phyloP scores from a whole-genome alignment of 2,113 vertebrate species.

The Macaca mulatta region DNA sequence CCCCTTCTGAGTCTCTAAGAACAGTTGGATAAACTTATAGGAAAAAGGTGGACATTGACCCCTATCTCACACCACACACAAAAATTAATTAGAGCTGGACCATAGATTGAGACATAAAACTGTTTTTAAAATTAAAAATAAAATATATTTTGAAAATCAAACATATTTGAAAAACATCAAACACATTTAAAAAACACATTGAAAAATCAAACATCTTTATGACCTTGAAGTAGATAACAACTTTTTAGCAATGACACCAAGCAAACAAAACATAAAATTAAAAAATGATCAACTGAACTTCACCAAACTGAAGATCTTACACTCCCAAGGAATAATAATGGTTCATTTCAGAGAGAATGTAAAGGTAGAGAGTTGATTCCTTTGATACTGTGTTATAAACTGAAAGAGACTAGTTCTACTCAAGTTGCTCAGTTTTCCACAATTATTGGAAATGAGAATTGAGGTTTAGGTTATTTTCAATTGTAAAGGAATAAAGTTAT shows the following conservation, averaged over 20 bases:
- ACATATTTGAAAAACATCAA: background rate
- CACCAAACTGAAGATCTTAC: background rate
- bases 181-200: background rate
- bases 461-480: slow-evolving; percentile 51
- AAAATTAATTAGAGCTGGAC: slow-evolving; percentile 29
- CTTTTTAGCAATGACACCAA: background rate
- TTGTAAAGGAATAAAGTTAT: slow-evolving; percentile 33
- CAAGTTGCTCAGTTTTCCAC: background rate
- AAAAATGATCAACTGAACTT: background rate
- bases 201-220: background rate
- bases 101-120: background rate
- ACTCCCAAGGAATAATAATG: background rate
- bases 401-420: background rate
- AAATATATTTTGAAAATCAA: background rate
- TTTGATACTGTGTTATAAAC: background rate
- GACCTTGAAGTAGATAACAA: background rate
- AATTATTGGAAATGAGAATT: slow-evolving; percentile 35
- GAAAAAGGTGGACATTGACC: background rate
- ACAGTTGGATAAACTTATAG: background rate
- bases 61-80: background rate
- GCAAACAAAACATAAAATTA: background rate
- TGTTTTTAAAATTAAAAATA: background rate
- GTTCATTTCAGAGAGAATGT: background rate
- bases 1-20: no score
- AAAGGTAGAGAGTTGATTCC: background rate